Conservation (phyloP, 2,797 vertebrate genomes). For the Pantherophis alleghaniensis region DNA sequence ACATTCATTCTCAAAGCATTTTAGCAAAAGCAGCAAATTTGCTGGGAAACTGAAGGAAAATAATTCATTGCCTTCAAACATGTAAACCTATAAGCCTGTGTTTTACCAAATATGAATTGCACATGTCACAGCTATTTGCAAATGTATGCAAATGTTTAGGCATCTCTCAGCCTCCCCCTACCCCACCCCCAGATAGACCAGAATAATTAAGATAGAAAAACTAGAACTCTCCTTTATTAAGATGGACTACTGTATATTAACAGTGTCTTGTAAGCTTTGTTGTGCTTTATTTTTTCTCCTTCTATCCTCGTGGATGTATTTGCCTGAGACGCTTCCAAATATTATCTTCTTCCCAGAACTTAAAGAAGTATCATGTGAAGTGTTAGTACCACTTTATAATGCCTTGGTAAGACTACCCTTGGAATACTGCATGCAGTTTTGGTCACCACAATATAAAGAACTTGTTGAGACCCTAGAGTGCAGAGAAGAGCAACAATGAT, state of each 20-base stretch:
- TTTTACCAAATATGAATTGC: not conserved
- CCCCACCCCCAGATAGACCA: not conserved
- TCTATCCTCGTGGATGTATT: not conserved
- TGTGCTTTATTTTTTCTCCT: not conserved
- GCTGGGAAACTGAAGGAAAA: not conserved
- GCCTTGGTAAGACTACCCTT: not conserved
- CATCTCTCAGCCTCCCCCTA: no score
- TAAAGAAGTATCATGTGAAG: not conserved
- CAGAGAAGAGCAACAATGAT: not conserved
- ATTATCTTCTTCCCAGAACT: not conserved
- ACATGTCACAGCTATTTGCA: not conserved
- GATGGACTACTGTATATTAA: not conserved
- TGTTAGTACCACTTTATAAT: not conserved
- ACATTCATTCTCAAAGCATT: not conserved
- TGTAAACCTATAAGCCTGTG: not conserved
- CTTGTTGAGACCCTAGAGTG: not conserved
- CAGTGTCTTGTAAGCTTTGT: not conserved
- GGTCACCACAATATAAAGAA: not conserved
- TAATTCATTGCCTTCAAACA: not conserved
- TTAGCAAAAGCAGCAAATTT: not conserved
- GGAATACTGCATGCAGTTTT: not conserved
- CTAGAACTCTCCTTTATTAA: not conserved
- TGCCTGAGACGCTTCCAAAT: not conserved
- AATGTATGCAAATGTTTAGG: not conserved
- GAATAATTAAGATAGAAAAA: not conserved